These are phyloP conservation scores for Epinotia bilunana DNA, from an alignment of 2,888 invertebrate species.

Conservation along the genomic window DNA sequence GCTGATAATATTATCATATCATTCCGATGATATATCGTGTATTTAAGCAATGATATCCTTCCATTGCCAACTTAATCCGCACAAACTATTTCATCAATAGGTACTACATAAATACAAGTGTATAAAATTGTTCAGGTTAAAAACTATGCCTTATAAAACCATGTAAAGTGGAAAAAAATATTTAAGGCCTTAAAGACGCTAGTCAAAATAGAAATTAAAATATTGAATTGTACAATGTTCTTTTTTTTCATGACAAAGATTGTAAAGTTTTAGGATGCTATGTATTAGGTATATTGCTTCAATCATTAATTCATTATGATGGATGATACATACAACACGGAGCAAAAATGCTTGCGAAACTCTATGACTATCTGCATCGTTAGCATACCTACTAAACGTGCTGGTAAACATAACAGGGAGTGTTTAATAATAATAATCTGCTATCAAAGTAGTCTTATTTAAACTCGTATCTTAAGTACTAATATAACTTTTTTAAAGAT, in stretches of 20 bases:
- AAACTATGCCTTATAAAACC: slow-evolving; percentile 26
- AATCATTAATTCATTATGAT: not conserved
- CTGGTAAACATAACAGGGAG: not conserved
- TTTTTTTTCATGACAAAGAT: not conserved
- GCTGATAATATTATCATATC: not conserved
- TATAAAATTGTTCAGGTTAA: slow-evolving; percentile 31
- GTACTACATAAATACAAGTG: not conserved
- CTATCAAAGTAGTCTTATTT: no score
- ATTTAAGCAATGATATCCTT: no score
- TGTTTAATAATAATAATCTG: no score
- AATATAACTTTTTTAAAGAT: no score
- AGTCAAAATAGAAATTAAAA: not conserved
- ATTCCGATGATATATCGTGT: no score
- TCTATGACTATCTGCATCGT: not conserved
- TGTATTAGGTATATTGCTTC: slow-evolving; percentile 5
- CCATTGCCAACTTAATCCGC: slow-evolving; percentile 10
- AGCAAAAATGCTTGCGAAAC: slow-evolving; percentile 4
- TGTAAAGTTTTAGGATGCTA: not conserved
- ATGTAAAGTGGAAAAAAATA: slow-evolving; percentile 23
- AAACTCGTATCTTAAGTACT: no score
- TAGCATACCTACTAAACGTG: no score
- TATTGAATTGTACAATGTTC: not conserved
- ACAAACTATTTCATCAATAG: slow-evolving; percentile 1
- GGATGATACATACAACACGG: not conserved
- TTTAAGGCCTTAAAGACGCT: slow-evolving; percentile 1